Percentiles rank a stretch among this genome's conserved stretches.
Evolutionary conservation across 2,113 vertebrate species (phyloP).

Genomic region (Gallinago media): DNA sequence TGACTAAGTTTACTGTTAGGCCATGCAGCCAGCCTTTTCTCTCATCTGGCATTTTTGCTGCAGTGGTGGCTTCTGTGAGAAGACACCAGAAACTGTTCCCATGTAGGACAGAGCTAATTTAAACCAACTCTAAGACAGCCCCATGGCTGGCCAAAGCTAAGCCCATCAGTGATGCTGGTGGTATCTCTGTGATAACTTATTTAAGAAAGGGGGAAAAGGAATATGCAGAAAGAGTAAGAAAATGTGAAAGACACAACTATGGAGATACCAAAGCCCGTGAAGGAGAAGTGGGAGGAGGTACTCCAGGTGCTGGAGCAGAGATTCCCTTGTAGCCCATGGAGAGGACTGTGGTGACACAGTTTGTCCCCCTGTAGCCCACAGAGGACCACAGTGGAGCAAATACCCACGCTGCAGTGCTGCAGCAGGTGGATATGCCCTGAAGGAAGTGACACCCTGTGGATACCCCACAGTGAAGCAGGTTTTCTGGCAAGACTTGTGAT

Average conservation of each 20-base stretch:
- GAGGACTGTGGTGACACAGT: background rate
- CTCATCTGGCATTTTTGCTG: background rate
- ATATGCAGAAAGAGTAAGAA: background rate
- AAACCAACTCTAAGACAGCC: background rate
- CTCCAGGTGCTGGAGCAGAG: background rate
- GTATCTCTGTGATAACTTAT: background rate
- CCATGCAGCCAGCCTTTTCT: background rate
- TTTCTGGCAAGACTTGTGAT: background rate
- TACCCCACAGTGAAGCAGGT: background rate
- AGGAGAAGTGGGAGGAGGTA: background rate
- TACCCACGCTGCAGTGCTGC: background rate
- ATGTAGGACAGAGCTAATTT: background rate
- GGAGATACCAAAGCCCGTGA: background rate
- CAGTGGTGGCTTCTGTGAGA: background rate
- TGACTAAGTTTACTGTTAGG: background rate
- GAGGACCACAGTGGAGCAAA: background rate
- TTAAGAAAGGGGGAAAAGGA: background rate
- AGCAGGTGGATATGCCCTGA: background rate
- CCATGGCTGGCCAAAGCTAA: background rate
- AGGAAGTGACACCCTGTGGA: background rate
- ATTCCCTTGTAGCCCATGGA: background rate
- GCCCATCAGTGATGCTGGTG: fast-evolving
- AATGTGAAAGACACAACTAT: background rate
- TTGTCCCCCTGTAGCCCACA: background rate
- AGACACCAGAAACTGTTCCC: background rate